These are phyloP conservation scores for Chymomyza procnemis DNA, from an alignment of 2,888 invertebrate genomes.

Conservation along the genomic window DNA sequence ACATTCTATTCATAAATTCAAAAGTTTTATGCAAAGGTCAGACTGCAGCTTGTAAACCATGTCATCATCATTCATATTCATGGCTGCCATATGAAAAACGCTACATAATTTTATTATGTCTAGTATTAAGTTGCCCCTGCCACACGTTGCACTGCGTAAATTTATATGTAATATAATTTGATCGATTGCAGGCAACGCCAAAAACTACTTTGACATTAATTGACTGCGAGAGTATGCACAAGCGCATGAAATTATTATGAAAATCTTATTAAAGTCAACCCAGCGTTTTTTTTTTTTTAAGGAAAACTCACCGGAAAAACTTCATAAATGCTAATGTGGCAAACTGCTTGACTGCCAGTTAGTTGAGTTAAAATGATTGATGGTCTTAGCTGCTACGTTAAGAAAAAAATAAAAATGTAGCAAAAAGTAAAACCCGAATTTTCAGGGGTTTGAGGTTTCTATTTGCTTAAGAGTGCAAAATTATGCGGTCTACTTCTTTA, in stretches of 20 bases:
- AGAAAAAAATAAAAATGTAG: too few relatives aligned
- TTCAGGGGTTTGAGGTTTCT: conserved; percentile 45
- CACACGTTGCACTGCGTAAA: conserved; percentile 42
- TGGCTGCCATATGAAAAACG: conserved; percentile 38
- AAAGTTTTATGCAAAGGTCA: conserved; percentile 21
- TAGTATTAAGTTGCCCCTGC: conserved; percentile 23
- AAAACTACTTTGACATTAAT: conserved; percentile 70
- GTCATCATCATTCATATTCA: conserved; percentile 61
- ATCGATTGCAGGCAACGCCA: conserved; percentile 52
- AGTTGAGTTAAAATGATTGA: conserved; percentile 60
- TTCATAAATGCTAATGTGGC: conserved; percentile 68
- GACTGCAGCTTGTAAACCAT: background rate
- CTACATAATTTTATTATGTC: conserved; percentile 42
- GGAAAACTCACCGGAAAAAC: conserved; percentile 43
- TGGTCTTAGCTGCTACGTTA: conserved; percentile 41
- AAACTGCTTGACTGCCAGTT: conserved; percentile 28
- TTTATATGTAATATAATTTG: conserved; percentile 57
- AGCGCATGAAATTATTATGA: conserved; percentile 71
- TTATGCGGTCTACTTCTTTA: conserved; percentile 51
- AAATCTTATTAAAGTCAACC: conserved; percentile 70
- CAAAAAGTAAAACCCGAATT: conserved; percentile 26
- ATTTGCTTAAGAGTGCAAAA: conserved; percentile 55
- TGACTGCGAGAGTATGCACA: conserved; percentile 70
- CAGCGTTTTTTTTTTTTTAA: conserved; percentile 26
- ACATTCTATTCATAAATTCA: conserved; percentile 4